Evolutionary conservation across 1,140 invertebrate species (phyloP).

Genomic region (Hetaerina americana): DNA sequence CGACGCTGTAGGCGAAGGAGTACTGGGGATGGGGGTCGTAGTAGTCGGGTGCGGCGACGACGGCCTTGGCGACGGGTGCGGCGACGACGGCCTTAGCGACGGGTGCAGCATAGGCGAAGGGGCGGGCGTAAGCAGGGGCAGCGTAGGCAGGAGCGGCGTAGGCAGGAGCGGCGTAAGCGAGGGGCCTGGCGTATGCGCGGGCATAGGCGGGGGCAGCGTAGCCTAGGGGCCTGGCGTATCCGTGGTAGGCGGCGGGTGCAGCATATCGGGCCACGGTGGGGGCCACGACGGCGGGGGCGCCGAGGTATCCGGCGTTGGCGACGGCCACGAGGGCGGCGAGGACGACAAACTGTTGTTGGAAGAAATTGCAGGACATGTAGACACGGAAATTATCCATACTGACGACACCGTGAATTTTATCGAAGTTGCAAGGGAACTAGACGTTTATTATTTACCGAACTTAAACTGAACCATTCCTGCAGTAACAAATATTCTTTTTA

Average conservation of each 20-base stretch:
- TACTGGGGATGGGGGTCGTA: constrained; percentile 45
- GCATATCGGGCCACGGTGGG: constrained; percentile 15
- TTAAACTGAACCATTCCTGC: no score
- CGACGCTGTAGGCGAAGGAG: constrained; percentile 42
- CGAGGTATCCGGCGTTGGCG: constrained; percentile 4
- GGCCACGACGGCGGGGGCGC: constrained; percentile 8
- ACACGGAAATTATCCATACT: no score
- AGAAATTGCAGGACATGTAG: no score
- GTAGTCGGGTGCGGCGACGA: constrained; percentile 1
- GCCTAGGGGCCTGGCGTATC: not conserved
- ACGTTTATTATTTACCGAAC: no score
- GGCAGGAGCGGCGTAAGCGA: constrained; percentile 11
- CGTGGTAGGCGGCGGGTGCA: not conserved
- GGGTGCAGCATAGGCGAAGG: constrained; percentile 13
- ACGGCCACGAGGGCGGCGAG: not conserved
- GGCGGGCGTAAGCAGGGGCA: not conserved
- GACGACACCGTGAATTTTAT: no score
- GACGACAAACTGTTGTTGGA: no score
- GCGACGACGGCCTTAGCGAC: constrained; percentile 27
- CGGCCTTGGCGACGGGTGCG: constrained; percentile 32
- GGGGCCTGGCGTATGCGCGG: not conserved
- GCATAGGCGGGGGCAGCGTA: constrained; percentile 18
- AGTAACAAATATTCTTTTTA: no score
- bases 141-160: constrained; percentile 11
- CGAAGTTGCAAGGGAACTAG: no score